Evolutionary conservation across 2,797 vertebrate genomes (phyloP), one percentile per base, ranked within the genome.

Genomic region (Columba guinea): DNA sequence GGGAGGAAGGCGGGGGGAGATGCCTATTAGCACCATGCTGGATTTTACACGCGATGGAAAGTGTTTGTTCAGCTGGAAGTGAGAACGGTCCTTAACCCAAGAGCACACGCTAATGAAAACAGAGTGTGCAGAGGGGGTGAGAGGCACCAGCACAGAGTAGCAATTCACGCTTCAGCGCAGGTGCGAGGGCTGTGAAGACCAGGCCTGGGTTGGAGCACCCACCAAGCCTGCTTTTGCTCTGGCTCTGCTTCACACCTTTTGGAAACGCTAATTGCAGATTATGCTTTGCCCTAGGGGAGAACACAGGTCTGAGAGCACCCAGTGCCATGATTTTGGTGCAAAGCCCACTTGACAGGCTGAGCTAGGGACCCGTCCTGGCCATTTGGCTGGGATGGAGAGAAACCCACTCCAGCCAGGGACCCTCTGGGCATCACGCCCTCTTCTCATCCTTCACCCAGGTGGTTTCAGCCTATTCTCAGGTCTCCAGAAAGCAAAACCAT

Each of bases 21-120:
- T 0, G 41, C 93, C 93, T 97, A 90, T 97, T 97, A 97, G 96
- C 94, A 84, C 91, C 84, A 91, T 84, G 87, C 93, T 96, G 91
- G 69, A 76, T 95, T 97, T 97, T 97, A 97, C 91, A 91, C 1
- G 4, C 14, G 3, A 84, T 87, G 91, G 89, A 94, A 96, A 94
- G 89, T 97, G 96, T 97, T 97, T 97, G 79, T 94, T 96, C 97
- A 97, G 97, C 95, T 97, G 97, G 93, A 94, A 92, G 83, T 23
- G 65, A 95, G 89, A 94, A 73, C 1, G 18, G 77, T 90, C 89
- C 95, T 94, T 84, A 95, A 94, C 65, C 95, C 84, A 69, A 89
- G 85, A 95, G 90, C 46, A n/a, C 22, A 7, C 28, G 3, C 77
- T 97, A 96, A 96, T 93, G 94, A 95, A 97, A 97, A 96, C 87